These are phyloP conservation scores for Agonopterix arenella DNA, from an alignment of 2,888 invertebrate species.

Conservation along the genomic window DNA sequence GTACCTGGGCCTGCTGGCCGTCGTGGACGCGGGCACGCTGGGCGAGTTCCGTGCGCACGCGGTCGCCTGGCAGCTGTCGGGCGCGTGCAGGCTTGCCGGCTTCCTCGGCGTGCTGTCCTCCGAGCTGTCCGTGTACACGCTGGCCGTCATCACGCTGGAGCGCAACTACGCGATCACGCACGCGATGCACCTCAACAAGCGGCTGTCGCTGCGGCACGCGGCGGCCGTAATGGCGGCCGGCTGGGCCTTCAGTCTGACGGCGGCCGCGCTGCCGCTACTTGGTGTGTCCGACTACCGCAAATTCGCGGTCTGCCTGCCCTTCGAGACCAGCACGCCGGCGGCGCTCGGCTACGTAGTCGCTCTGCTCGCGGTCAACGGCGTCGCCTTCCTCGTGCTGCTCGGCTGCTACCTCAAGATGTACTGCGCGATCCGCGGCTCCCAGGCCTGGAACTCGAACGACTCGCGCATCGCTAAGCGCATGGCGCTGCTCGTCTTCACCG, in stretches of 20 bases:
- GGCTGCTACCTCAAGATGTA: slow-evolving; percentile 98
- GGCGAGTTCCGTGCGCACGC: slow-evolving; percentile 98
- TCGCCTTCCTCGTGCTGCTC: slow-evolving; percentile 95
- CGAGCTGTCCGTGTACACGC: slow-evolving; percentile 95
- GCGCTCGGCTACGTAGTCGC: slow-evolving; percentile 93
- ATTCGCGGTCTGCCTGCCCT: slow-evolving; percentile 97
- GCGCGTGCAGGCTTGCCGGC: slow-evolving; percentile 94
- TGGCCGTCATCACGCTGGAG: slow-evolving; percentile 97
- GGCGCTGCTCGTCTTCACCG: slow-evolving; percentile 97
- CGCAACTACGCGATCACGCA: slow-evolving; percentile 98
- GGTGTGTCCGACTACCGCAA: slow-evolving; percentile 97
- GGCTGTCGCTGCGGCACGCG: slow-evolving; percentile 93
- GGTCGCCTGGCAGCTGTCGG: slow-evolving; percentile 97
- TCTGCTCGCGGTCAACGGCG: slow-evolving; percentile 93
- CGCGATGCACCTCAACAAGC: slow-evolving; percentile 97
- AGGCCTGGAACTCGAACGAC: slow-evolving; percentile 98
- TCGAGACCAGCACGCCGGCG: slow-evolving; percentile 88
- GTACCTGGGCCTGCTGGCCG: slow-evolving; percentile 90
- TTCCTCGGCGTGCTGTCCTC: slow-evolving; percentile 96
- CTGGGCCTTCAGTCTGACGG: slow-evolving; percentile 92
- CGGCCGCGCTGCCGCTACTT: slow-evolving; percentile 92
- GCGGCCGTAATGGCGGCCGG: slow-evolving; percentile 94
- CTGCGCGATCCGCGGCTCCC: slow-evolving; percentile 97
- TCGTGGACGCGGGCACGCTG: slow-evolving; percentile 96
- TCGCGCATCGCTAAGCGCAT: slow-evolving; percentile 97